These are phyloP conservation scores for Scaptomyza tumidula DNA, from an alignment of 2,888 invertebrate species.

Conservation along the genomic window DNA sequence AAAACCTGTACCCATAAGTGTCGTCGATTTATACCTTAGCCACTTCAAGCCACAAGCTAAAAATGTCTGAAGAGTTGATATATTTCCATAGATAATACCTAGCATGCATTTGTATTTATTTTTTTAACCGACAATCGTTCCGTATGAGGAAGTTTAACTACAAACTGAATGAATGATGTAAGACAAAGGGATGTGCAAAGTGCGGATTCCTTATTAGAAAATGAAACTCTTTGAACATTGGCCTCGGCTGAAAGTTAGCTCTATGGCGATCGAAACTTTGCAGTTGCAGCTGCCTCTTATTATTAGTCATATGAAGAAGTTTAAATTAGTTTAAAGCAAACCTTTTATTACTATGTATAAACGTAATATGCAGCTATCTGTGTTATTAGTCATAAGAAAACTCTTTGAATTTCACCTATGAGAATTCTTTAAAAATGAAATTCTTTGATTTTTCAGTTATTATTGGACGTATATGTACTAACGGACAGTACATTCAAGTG, in stretches of 20 bases:
- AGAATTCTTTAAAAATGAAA: no score
- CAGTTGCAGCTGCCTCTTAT: neutral
- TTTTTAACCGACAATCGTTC: conserved; percentile 11
- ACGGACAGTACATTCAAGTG: no score
- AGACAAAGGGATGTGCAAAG: conserved; percentile 6
- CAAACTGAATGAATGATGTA: neutral
- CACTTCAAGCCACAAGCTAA: conserved; percentile 38
- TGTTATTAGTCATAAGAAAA: no score
- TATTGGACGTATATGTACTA: no score
- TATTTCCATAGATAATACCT: conserved; percentile 38
- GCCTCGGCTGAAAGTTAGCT: neutral
- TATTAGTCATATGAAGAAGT: neutral
- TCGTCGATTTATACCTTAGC: conserved; percentile 27
- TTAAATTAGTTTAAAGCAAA: no score
- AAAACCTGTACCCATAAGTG: conserved; percentile 45
- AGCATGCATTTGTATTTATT: conserved; percentile 8
- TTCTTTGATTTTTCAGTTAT: no score
- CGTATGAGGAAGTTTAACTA: conserved; percentile 8
- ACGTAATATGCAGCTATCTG: neutral
- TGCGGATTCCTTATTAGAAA: neutral
- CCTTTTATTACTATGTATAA: no score
- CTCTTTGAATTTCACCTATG: no score
- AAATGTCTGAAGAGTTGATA: conserved; percentile 43
- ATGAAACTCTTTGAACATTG: conserved; percentile 7
- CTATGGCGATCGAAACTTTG: neutral